These are phyloP conservation scores for Lanius ludovicianus DNA, from an alignment of 2,113 vertebrate genomes.

Conservation along the genomic window DNA sequence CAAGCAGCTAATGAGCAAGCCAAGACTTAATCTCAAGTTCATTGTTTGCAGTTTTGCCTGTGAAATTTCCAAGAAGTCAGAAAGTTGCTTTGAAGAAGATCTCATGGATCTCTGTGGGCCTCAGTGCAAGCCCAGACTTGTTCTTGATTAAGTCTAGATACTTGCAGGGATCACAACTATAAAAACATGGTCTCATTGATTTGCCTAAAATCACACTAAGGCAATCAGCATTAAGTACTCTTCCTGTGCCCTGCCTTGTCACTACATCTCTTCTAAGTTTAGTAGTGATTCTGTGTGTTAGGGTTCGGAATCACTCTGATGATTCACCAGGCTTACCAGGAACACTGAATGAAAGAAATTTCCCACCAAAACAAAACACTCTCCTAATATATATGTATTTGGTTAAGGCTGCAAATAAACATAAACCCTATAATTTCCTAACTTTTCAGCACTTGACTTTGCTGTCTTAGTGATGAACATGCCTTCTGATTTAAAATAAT, in stretches of 20 bases:
- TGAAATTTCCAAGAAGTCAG: neutral
- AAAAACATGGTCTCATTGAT: neutral
- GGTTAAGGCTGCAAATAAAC: neutral
- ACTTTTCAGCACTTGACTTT: neutral
- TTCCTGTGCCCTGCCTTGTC: neutral
- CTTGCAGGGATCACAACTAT: neutral
- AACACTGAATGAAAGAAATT: neutral
- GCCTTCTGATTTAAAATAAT: neutral
- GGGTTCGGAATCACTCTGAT: neutral
- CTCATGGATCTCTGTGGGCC: neutral
- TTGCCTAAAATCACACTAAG: neutral
- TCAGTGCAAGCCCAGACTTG: neutral
- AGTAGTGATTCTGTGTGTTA: neutral
- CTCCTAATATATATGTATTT: neutral
- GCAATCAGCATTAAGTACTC: neutral
- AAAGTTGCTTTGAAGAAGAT: neutral
- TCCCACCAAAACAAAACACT: neutral
- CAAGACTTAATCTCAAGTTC: neutral
- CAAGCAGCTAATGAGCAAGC: neutral
- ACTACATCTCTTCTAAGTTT: neutral
- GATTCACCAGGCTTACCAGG: neutral
- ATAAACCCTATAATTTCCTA: neutral
- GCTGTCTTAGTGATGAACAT: accelerated
- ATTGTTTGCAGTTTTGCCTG: neutral
- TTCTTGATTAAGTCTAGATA: neutral